phyloP scores from a whole-genome alignment of 1,140 invertebrate species.

The Acromyrmex charruanus region DNA sequence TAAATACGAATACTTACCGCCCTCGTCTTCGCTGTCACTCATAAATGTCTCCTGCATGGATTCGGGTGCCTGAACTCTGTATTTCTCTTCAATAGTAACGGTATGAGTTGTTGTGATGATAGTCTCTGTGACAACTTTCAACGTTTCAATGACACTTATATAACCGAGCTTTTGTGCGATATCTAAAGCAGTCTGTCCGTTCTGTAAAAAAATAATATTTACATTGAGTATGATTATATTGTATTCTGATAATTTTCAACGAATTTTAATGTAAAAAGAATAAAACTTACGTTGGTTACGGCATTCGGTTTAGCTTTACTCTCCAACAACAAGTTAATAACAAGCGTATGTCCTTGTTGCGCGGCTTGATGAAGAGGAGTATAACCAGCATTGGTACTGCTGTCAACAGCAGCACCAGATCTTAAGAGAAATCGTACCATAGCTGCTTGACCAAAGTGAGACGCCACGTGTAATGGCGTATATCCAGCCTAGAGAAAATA shows the following conservation, averaged over 20 bases:
- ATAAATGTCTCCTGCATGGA: slow-evolving; percentile 99
- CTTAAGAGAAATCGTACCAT: slow-evolving; percentile 97
- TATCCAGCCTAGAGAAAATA: slow-evolving; percentile 92
- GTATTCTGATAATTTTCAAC: not conserved
- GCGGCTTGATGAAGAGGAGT: slow-evolving; percentile 99
- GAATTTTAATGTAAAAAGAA: not conserved
- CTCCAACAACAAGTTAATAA: slow-evolving; percentile 97
- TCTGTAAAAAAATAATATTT: slow-evolving; percentile 88
- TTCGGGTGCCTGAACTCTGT: slow-evolving; percentile 98
- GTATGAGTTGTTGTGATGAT: slow-evolving; percentile 91
- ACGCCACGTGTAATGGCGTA: slow-evolving; percentile 98
- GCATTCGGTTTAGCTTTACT: slow-evolving; percentile 98
- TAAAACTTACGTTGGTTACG: slow-evolving; percentile 94
- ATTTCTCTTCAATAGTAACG: slow-evolving; percentile 95
- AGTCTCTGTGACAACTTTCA: slow-evolving; percentile 98
- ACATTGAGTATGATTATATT: not conserved
- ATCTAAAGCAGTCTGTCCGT: slow-evolving; percentile 97
- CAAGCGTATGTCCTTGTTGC: slow-evolving; percentile 98
- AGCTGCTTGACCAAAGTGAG: slow-evolving; percentile 98
- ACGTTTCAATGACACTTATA: slow-evolving; percentile 98
- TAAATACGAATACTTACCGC: slow-evolving; percentile 89
- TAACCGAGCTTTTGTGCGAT: slow-evolving; percentile 99
- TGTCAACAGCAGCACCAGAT: slow-evolving; percentile 91
- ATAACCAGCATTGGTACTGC: slow-evolving; percentile 94
- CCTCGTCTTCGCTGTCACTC: slow-evolving; percentile 99